Conservation (phyloP, 2,888 invertebrate species). For the Megamerina dolium region DNA sequence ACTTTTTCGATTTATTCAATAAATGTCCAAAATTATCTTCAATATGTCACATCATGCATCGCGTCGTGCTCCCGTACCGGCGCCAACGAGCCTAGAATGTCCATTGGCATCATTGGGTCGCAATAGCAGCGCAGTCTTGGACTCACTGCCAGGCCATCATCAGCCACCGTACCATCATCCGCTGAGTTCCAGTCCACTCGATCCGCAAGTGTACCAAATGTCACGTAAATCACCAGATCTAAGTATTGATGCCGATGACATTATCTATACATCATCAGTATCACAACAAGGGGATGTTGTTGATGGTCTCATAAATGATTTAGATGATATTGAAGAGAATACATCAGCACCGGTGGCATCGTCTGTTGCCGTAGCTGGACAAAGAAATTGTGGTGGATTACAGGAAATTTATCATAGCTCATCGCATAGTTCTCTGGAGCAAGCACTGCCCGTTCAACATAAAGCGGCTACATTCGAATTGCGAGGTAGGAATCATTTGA, state of each 20-base stretch:
- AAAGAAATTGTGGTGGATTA: constrained; percentile 11
- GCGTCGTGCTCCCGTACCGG: constrained; percentile 46
- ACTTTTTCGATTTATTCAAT: too few species aligned
- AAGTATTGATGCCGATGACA: constrained; percentile 40
- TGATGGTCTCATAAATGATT: constrained; percentile 19
- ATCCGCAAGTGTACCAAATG: constrained; percentile 51
- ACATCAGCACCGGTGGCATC: constrained; percentile 12
- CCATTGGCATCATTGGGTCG: constrained; percentile 58
- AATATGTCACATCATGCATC: constrained; percentile 47
- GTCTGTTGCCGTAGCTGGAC: constrained; percentile 21
- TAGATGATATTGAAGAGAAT: constrained; percentile 16
- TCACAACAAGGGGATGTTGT: constrained; percentile 29
- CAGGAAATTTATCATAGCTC: constrained; percentile 34
- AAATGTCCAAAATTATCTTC: too few species aligned
- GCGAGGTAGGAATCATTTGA: constrained; percentile 23
- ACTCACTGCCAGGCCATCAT: constrained; percentile 34
- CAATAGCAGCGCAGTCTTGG: constrained; percentile 42
- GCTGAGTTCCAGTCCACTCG: constrained; percentile 49
- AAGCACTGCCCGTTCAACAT: constrained; percentile 34
- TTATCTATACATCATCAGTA: constrained; percentile 39
- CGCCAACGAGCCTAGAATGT: constrained; percentile 50
- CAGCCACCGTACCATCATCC: constrained; percentile 48
- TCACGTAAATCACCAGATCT: constrained; percentile 48
- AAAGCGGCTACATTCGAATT: constrained; percentile 43
- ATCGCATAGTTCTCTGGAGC: constrained; percentile 35